phyloP scores from a whole-genome alignment of 2,888 invertebrate species.

The Pantelozetes paolii region DNA sequence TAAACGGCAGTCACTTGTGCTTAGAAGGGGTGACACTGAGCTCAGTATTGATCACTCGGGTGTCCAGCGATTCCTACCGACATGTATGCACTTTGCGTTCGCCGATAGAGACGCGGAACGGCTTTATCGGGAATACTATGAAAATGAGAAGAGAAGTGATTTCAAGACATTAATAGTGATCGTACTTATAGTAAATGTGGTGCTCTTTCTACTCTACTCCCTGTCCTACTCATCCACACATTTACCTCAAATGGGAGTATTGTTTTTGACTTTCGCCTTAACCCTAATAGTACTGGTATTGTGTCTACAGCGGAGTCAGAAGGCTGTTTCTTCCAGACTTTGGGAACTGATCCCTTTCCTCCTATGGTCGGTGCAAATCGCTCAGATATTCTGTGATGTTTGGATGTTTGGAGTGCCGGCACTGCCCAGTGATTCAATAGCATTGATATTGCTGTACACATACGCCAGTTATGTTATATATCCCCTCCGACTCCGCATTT shows the following conservation, averaged over 20 bases:
- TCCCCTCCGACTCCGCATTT: conserved; percentile 62
- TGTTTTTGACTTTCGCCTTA: conserved; percentile 54
- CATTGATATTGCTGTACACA: conserved; percentile 67
- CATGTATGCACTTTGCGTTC: conserved; percentile 56
- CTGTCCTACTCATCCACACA: conserved; percentile 45
- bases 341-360: conserved; percentile 47
- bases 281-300: conserved; percentile 38
- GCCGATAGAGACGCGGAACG: conserved; percentile 64
- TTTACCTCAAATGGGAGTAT: conserved; percentile 54
- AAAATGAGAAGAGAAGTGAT: conserved; percentile 67
- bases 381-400: conserved; percentile 51
- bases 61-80: conserved; percentile 47
- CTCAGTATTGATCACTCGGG: conserved; percentile 47
- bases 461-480: conserved; percentile 70
- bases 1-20: conserved; percentile 40
- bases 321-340: conserved; percentile 25
- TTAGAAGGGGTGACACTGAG: conserved; percentile 42
- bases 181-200: conserved; percentile 46
- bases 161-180: conserved; percentile 64
- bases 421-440: conserved; percentile 61
- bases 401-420: conserved; percentile 60
- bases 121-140: conserved; percentile 67
- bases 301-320: conserved; percentile 29
- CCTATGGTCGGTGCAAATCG: conserved; percentile 58
- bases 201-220: conserved; percentile 44